Base-by-base conservation (phyloP, 1,140 invertebrate species). In the Patella vulgata region DNA sequence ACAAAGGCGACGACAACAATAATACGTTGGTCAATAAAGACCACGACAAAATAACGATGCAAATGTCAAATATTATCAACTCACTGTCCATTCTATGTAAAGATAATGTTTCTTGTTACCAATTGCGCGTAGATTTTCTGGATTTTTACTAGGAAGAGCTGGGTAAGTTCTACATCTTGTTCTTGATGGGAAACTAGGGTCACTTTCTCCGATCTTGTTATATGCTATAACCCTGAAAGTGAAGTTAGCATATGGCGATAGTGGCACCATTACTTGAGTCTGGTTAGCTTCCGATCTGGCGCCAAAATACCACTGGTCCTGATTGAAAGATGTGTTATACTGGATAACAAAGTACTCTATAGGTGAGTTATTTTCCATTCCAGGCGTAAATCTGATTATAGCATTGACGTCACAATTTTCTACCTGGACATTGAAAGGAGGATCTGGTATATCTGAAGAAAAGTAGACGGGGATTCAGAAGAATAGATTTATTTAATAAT, bases 281-380 rank as follows among this genome's bases (percentile, higher is more conserved):
- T 70, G 56, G 9, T 64, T 66, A n/a, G 69, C 53, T 11, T 63
- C 52, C 1, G 73, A 74, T 47, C 61, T 59, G 19, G 58, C 47
- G 19, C 51, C 72, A 56, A 68, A 76, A 8, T 58, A 59, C 97
- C 97, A 99, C 0, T 90, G 89, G 81, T 96, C 95, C 0, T 94
- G 94, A 14, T 92, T 93, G 80, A 98, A 98, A 36, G 89, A 91
- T 0, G 97, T 99, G 79, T 98, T 98, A 79, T 92, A 93, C 81
- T 99, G 93, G 60, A 99, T 92, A 5, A 90, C 91, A 81, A 93
- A 99, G 67, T 91, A 89, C 3, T 95, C 87, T 74, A 99, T 97
- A 5, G 96, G 94, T 2, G 96, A 91, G 69, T 96, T 90, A 85
- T 98, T 97, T 80, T 71, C 68, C 19, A 63, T 95, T 91, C 88